Evolutionary conservation across 1,140 invertebrate species (phyloP).

Genomic region (Bombus turneri): DNA sequence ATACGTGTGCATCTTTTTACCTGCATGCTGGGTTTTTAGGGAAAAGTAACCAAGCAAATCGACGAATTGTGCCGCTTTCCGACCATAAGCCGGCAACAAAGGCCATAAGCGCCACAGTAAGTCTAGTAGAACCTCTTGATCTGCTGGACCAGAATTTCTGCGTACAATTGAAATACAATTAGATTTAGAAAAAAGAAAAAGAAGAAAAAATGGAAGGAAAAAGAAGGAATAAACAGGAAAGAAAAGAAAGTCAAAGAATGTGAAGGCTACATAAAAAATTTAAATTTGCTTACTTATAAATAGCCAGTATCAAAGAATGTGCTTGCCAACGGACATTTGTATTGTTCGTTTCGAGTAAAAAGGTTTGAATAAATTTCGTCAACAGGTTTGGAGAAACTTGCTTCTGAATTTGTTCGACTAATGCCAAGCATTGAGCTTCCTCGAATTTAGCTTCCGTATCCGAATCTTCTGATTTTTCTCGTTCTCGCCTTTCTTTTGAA

Average conservation of each 20-base stretch:
- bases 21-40: conserved; percentile 88
- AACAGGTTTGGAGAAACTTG: conserved; percentile 87
- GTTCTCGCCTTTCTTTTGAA: conserved; percentile 83
- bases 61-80: conserved; percentile 97
- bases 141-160: conserved; percentile 88
- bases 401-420: conserved; percentile 89
- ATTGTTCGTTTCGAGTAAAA: conserved; percentile 96
- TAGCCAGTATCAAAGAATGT: conserved; percentile 92
- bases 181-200: background rate
- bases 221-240: too few relatives aligned
- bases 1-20: conserved; percentile 87
- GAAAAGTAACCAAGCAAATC: conserved; percentile 97
- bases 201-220: background rate
- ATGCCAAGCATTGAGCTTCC: conserved; percentile 86
- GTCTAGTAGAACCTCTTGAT: conserved; percentile 91
- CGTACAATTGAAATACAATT: background rate
- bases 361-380: conserved; percentile 93
- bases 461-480: conserved; percentile 88
- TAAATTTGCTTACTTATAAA: conserved; percentile 87
- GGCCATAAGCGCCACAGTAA: conserved; percentile 96
- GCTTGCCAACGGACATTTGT: conserved; percentile 97
- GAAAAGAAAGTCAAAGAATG: background rate
- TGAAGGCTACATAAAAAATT: conserved; percentile 14
- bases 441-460: conserved; percentile 87
- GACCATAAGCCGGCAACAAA: conserved; percentile 93